Percentiles rank a stretch among this genome's conserved stretches.
Conservation (phyloP, 2,888 invertebrate species). For the Cynaeus angustus region DNA sequence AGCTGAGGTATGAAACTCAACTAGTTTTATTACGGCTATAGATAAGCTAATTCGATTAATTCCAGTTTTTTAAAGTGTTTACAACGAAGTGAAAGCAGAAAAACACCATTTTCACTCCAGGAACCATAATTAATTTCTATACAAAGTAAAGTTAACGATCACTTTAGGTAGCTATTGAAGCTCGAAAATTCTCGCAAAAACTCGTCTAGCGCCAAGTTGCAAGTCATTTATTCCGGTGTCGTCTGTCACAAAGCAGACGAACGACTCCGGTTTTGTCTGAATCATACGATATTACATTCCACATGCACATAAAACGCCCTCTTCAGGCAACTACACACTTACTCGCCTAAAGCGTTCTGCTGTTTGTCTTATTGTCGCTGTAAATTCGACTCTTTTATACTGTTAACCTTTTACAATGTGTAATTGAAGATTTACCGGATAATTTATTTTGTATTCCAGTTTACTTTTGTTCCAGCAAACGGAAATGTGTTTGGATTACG, state of each 20-base stretch:
- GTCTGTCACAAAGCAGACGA: slow-evolving; percentile 61
- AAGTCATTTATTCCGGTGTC: slow-evolving; percentile 68
- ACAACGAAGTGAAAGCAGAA: slow-evolving; percentile 1
- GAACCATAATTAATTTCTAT: background rate
- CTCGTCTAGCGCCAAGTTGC: slow-evolving; percentile 51
- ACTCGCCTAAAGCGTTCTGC: slow-evolving; percentile 58
- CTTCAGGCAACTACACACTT: slow-evolving; percentile 61
- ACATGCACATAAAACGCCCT: slow-evolving; percentile 61
- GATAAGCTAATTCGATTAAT: slow-evolving; percentile 27
- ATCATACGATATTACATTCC: slow-evolving; percentile 66
- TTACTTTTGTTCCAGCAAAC: slow-evolving; percentile 20
- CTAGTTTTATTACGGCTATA: slow-evolving; percentile 19
- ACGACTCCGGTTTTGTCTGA: slow-evolving; percentile 55
- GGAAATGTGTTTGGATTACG: slow-evolving; percentile 30
- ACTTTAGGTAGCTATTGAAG: slow-evolving; percentile 36
- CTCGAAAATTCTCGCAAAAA: slow-evolving; percentile 29
- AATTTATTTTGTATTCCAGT: slow-evolving; percentile 36
- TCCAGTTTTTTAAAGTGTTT: slow-evolving; percentile 24
- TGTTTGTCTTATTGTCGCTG: slow-evolving; percentile 60
- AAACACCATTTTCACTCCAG: background rate
- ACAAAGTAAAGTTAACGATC: background rate
- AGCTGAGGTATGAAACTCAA: slow-evolving; percentile 34
- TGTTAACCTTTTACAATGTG: slow-evolving; percentile 54
- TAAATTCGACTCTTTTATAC: slow-evolving; percentile 56
- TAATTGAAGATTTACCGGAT: slow-evolving; percentile 46